phyloP scores from a whole-genome alignment of 35 echinoderm and acorn worm genomes.

The Lytechinus pictus region DNA sequence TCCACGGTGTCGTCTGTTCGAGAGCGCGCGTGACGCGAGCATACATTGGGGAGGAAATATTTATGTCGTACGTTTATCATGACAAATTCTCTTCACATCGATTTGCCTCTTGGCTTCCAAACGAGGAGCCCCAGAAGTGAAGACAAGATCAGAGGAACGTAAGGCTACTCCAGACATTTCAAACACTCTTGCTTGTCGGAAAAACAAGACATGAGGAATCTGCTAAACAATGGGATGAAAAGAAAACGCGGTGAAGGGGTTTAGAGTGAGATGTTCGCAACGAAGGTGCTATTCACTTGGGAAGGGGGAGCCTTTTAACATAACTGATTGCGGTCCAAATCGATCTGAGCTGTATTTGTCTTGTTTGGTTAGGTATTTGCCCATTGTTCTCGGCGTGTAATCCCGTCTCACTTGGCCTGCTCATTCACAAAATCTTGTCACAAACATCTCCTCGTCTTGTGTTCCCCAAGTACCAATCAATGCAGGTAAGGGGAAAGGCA shows the following conservation, averaged over 20 bases:
- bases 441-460: constrained; percentile 23
- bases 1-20: background rate
- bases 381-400: constrained; percentile 37
- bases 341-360: constrained; percentile 48
- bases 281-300: constrained; percentile 19
- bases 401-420: constrained; percentile 46
- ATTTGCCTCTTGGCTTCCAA: constrained; percentile 27
- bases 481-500: background rate
- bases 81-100: constrained; percentile 37
- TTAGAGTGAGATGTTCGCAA: background rate
- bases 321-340: constrained; percentile 45
- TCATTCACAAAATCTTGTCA: constrained; percentile 54
- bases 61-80: constrained; percentile 35
- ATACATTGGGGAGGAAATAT: constrained; percentile 44
- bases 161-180: constrained; percentile 24
- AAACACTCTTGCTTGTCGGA: constrained; percentile 35
- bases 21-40: constrained; percentile 44
- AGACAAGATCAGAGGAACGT: constrained; percentile 35
- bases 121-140: background rate
- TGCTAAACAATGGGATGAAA: background rate
- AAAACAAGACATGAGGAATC: constrained; percentile 45
- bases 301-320: constrained; percentile 37
- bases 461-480: constrained; percentile 1
- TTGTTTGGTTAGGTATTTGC: constrained; percentile 33
- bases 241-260: constrained; percentile 44